Conservation (phyloP, 2,888 invertebrate genomes). For the Pimpla rufipes region DNA sequence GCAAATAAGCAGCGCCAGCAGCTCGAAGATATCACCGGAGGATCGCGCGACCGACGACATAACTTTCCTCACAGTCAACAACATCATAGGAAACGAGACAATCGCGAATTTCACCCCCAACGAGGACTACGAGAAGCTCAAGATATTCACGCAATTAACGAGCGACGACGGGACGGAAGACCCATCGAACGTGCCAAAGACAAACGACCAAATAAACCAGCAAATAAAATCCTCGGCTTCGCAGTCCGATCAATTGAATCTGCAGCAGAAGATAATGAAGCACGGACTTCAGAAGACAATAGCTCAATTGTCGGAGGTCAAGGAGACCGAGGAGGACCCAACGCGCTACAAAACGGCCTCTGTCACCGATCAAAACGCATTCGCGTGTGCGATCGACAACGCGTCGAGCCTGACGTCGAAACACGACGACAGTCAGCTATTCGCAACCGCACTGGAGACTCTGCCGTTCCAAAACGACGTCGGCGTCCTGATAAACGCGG, state of each 20-base stretch:
- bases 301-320: constrained; percentile 76
- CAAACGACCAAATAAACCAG: constrained; percentile 16
- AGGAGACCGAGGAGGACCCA: constrained; percentile 33
- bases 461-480: constrained; percentile 71
- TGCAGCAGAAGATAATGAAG: constrained; percentile 80
- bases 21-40: constrained; percentile 58
- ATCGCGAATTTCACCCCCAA: constrained; percentile 72
- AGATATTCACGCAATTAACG: constrained; percentile 69
- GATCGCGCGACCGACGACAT: constrained; percentile 66
- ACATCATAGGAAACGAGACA: constrained; percentile 67
- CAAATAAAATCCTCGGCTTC: constrained; percentile 18
- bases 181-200: constrained; percentile 15
- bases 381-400: constrained; percentile 33
- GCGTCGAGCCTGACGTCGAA: constrained; percentile 36
- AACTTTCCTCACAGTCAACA: constrained; percentile 63
- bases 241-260: constrained; percentile 67
- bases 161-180: constrained; percentile 41
- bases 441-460: constrained; percentile 73
- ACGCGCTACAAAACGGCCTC: constrained; percentile 66
- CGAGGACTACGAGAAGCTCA: constrained; percentile 73
- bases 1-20: constrained; percentile 54
- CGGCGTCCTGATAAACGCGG: constrained; percentile 28
- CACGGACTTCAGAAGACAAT: constrained; percentile 79
- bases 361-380: constrained; percentile 9
- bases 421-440: constrained; percentile 70